Percentiles rank a stretch among this genome's conserved stretches.
phyloP scores from a whole-genome alignment of 2,113 vertebrate species.

The Jaculus jaculus region DNA sequence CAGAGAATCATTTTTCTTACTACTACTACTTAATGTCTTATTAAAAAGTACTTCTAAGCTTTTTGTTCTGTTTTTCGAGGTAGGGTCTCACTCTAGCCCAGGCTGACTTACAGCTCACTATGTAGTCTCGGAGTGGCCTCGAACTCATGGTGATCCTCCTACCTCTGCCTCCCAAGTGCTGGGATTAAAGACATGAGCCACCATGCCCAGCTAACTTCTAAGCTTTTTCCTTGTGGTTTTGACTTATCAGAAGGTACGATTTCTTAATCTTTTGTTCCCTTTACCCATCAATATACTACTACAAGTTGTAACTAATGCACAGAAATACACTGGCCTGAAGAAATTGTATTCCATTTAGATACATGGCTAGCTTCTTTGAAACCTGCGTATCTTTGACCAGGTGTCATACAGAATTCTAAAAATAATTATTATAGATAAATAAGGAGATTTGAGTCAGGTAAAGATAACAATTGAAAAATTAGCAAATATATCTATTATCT shows the following conservation, averaged over 20 bases:
- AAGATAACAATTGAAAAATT: conserved; percentile 19
- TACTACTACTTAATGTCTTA: not conserved
- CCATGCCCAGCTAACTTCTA: not conserved
- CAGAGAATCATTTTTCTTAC: not conserved
- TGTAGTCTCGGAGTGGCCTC: no score
- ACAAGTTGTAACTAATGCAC: not conserved
- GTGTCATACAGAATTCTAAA: conserved; percentile 25
- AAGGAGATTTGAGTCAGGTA: conserved; percentile 42
- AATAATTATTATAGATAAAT: conserved; percentile 17
- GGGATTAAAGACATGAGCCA: no score
- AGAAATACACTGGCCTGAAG: not conserved
- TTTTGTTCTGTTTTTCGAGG: no score
- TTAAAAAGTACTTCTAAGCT: not conserved
- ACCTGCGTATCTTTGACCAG: conserved; percentile 22
- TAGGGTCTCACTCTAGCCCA: no score
- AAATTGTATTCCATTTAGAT: conserved; percentile 30
- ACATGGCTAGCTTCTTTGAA: not conserved
- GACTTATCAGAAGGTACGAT: conserved; percentile 40
- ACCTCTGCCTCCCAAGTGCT: no score
- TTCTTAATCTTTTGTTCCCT: conserved; percentile 29
- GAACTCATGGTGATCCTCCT: no score
- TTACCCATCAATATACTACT: not conserved
- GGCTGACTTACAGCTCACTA: no score
- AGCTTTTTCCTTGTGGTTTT: conserved; percentile 23
- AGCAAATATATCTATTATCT: not conserved